Percentiles rank a stretch among this genome's conserved stretches.
Evolutionary conservation across 92 coral and sea anemone genomes (phyloP).

Genomic region (Desmophyllum pertusum): DNA sequence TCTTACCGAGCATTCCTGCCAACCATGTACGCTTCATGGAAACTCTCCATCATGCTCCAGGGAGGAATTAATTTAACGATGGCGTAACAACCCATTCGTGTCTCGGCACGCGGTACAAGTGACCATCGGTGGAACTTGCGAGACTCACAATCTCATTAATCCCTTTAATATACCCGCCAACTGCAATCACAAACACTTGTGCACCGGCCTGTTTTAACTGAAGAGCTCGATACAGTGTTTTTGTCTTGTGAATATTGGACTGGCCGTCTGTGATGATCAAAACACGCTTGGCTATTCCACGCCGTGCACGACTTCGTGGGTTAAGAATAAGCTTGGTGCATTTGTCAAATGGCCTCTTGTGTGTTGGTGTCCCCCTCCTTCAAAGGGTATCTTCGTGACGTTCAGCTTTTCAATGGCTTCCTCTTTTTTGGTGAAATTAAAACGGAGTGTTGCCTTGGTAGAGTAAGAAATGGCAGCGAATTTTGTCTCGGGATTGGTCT

Average conservation of each 20-base stretch:
- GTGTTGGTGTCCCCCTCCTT: slow-evolving; percentile 60
- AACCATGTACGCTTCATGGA: slow-evolving; percentile 66
- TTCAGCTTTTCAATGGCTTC: slow-evolving; percentile 31
- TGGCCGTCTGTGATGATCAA: slow-evolving; percentile 82
- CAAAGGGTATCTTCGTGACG: slow-evolving; percentile 14
- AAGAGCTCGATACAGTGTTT: slow-evolving; percentile 70
- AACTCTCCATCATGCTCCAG: slow-evolving; percentile 46
- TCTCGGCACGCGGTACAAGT: slow-evolving; percentile 66
- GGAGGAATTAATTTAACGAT: slow-evolving; percentile 64
- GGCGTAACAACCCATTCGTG: slow-evolving; percentile 39
- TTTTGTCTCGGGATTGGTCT: slow-evolving; percentile 49
- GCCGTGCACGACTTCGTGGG: slow-evolving; percentile 39
- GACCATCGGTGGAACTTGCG: slow-evolving; percentile 85
- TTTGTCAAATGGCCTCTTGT: slow-evolving; percentile 59
- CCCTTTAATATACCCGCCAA: slow-evolving; percentile 65
- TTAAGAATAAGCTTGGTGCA: slow-evolving; percentile 38
- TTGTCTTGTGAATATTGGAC: slow-evolving; percentile 57
- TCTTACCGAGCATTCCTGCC: slow-evolving; percentile 37
- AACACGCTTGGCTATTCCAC: slow-evolving; percentile 49
- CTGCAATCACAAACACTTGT: slow-evolving; percentile 77
- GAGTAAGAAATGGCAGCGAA: slow-evolving; percentile 73
- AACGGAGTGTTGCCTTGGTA: slow-evolving; percentile 49
- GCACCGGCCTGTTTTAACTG: slow-evolving; percentile 60
- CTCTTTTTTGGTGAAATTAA: slow-evolving; percentile 49
- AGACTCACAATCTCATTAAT: slow-evolving; percentile 79